Percentiles rank a stretch among this genome's conserved stretches.
These are phyloP conservation scores for Oryzias woworae DNA, from an alignment of 2,113 vertebrate genomes.

Conservation along the genomic window DNA sequence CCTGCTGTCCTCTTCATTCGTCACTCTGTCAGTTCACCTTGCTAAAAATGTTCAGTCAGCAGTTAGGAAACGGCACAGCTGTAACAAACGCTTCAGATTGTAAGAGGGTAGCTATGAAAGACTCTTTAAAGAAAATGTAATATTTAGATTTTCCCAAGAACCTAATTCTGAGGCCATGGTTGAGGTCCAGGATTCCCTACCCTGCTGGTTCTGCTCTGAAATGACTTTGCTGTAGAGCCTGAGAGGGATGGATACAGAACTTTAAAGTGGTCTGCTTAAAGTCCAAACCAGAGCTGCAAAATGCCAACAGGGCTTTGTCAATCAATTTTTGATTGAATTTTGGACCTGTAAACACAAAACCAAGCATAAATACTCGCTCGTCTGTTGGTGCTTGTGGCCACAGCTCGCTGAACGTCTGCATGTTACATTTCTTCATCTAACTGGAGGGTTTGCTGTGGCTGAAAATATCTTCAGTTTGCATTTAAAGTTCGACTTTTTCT, in stretches of 20 bases:
- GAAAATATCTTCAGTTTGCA: too few relatives aligned
- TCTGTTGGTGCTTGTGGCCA: neutral
- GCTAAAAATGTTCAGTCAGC: too few relatives aligned
- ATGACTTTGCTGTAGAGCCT: neutral
- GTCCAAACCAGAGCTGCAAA: constrained; percentile 2
- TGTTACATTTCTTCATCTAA: neutral
- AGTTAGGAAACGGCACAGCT: too few relatives aligned
- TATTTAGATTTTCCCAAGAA: too few relatives aligned
- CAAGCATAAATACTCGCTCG: neutral
- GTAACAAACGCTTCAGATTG: too few relatives aligned
- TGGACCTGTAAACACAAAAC: neutral
- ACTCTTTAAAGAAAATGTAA: too few relatives aligned
- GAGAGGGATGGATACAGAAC: neutral
- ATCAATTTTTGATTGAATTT: neutral
- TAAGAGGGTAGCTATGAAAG: too few relatives aligned
- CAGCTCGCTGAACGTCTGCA: neutral
- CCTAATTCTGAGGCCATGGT: neutral
- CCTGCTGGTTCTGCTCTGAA: neutral
- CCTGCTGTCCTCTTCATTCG: too few relatives aligned
- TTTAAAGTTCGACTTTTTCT: too few relatives aligned
- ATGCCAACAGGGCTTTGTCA: neutral
- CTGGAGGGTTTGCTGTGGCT: too few relatives aligned
- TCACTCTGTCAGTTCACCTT: too few relatives aligned
- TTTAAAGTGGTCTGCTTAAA: constrained; percentile 1
- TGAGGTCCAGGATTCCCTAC: neutral